Evolutionary conservation across 2,888 invertebrate genomes (phyloP).

Genomic region (Apocheima hispidaria): DNA sequence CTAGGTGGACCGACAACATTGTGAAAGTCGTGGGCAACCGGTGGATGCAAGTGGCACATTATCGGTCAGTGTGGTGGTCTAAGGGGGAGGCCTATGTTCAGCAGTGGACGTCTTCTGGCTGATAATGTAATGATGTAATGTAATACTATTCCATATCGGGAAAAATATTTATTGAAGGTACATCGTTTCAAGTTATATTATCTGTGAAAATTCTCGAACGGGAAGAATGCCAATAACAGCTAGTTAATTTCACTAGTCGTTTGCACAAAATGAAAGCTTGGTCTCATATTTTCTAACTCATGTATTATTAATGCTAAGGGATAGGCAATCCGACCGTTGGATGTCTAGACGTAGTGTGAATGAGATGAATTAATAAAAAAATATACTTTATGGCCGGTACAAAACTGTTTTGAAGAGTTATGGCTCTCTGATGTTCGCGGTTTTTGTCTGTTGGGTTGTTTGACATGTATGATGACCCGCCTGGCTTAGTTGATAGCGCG

Average conservation of each 20-base stretch:
- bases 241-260: constrained; percentile 76
- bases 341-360: constrained; percentile 77
- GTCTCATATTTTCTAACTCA: constrained; percentile 77
- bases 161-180: constrained; percentile 19
- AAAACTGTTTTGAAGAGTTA: constrained; percentile 52
- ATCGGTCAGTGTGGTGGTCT: no score
- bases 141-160: constrained; percentile 1
- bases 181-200: constrained; percentile 52
- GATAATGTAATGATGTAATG: no score
- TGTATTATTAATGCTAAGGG: constrained; percentile 76
- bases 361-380: constrained; percentile 74
- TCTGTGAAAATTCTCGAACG: constrained; percentile 54
- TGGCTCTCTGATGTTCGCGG: constrained; percentile 46
- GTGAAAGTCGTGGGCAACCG: no score
- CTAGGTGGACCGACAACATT: no score
- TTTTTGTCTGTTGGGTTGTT: not conserved
- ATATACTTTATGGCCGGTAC: constrained; percentile 60
- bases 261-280: constrained; percentile 69
- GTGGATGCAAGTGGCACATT: no score
- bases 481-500: no score
- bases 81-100: no score
- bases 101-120: no score
- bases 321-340: constrained; percentile 73
- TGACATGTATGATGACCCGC: not conserved
- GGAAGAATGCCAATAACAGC: constrained; percentile 80